Evolutionary conservation across 2,888 invertebrate genomes (phyloP).

Genomic region (Cerceris ruficornis): DNA sequence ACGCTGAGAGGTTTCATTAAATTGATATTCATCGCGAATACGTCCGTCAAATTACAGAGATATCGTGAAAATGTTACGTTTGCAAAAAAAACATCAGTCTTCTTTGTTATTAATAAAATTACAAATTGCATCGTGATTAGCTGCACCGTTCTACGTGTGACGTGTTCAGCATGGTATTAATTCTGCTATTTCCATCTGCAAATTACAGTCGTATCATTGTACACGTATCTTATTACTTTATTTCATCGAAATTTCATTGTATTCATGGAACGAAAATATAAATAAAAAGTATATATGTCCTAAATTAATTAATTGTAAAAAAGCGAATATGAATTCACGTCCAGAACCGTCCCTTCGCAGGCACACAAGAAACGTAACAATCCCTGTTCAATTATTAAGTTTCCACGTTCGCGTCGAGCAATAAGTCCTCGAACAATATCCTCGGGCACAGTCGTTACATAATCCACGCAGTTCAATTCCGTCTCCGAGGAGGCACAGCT

Average conservation of each 20-base stretch:
- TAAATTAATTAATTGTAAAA: too few relatives aligned
- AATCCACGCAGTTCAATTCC: conserved; percentile 54
- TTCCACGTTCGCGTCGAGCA: background rate
- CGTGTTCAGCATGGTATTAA: too few relatives aligned
- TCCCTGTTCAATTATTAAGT: too few relatives aligned
- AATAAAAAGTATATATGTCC: too few relatives aligned
- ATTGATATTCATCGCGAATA: conserved; percentile 46
- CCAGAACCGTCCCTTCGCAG: background rate
- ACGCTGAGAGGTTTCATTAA: conserved; percentile 37
- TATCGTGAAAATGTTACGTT: conserved; percentile 11
- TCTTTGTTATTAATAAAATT: conserved; percentile 7
- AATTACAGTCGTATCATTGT: too few relatives aligned
- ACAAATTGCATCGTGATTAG: too few relatives aligned
- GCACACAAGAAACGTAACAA: background rate
- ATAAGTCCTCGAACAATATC: conserved; percentile 32
- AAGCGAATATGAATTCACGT: too few relatives aligned
- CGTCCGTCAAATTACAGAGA: conserved; percentile 23
- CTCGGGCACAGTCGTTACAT: conserved; percentile 23
- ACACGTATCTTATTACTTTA: too few relatives aligned
- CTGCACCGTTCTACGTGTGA: too few relatives aligned
- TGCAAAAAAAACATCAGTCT: background rate
- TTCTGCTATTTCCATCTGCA: too few relatives aligned
- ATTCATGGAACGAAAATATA: too few relatives aligned
- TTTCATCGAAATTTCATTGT: too few relatives aligned
- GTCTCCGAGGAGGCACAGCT: conserved; percentile 28